Evolutionary conservation across 2,113 vertebrate genomes (phyloP).

Genomic region (Cochlearius cochlearius): DNA sequence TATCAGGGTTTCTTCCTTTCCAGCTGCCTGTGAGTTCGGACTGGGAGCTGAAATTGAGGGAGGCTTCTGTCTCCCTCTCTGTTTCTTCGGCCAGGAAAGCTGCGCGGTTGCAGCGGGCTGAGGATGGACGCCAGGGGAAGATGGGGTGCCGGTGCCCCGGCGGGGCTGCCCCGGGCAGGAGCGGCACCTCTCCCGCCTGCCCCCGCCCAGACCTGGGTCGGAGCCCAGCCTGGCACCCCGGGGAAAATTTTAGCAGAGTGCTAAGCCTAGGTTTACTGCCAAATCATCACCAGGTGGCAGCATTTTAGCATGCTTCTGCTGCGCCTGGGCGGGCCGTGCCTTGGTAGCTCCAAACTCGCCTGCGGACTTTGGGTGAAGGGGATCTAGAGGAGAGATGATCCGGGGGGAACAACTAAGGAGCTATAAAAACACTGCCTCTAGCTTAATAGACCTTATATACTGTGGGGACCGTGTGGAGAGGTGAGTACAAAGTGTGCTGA

Average conservation of each 20-base stretch:
- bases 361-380: accelerated
- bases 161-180: neutral
- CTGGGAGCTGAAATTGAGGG: neutral
- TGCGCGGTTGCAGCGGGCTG: accelerated
- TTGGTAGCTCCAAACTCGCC: neutral
- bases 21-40: neutral
- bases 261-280: neutral
- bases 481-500: neutral
- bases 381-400: neutral
- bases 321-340: neutral
- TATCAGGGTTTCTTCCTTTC: neutral
- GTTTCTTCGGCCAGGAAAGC: neutral
- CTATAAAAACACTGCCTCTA: neutral
- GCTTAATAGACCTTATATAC: neutral
- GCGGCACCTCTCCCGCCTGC: accelerated
- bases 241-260: accelerated
- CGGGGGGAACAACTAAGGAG: accelerated
- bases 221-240: accelerated
- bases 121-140: no score
- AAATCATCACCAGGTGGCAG: constrained; percentile 64
- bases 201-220: accelerated
- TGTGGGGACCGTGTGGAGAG: neutral
- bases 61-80: neutral
- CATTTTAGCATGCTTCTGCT: constrained; percentile 12
- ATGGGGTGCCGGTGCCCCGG: accelerated